Conservation (phyloP, 1,140 invertebrate species). For the Drosophila mauritiana region DNA sequence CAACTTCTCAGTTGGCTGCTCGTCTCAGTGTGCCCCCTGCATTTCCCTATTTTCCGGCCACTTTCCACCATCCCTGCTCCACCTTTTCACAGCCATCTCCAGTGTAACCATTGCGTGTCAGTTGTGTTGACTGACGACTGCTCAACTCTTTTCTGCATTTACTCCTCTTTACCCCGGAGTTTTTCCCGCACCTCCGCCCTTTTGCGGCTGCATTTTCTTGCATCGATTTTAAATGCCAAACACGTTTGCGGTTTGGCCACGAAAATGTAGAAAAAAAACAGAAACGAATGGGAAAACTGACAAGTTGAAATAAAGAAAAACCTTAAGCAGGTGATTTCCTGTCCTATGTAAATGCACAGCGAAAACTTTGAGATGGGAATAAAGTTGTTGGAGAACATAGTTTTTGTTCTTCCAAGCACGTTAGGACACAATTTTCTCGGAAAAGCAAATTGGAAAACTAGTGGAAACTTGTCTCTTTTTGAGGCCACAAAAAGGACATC, state of each 20-base stretch:
- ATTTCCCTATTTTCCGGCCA: slow-evolving; percentile 26
- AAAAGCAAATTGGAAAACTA: slow-evolving; percentile 24
- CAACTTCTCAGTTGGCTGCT: slow-evolving; percentile 40
- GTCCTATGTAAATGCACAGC: slow-evolving; percentile 27
- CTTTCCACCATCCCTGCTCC: neutral
- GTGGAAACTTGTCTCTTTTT: slow-evolving; percentile 2
- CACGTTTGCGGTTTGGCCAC: slow-evolving; percentile 52
- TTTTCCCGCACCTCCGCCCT: neutral
- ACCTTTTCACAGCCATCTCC: slow-evolving; percentile 7
- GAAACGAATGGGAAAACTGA: slow-evolving; percentile 34
- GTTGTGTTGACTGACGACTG: slow-evolving; percentile 58
- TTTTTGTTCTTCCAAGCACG: slow-evolving; percentile 25
- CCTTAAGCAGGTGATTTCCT: slow-evolving; percentile 53
- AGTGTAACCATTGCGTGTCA: slow-evolving; percentile 54
- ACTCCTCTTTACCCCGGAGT: slow-evolving; percentile 7
- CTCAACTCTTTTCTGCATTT: slow-evolving; percentile 42
- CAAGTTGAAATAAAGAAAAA: slow-evolving; percentile 47
- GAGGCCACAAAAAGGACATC: neutral
- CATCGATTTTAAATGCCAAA: slow-evolving; percentile 58
- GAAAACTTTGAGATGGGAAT: slow-evolving; percentile 16
- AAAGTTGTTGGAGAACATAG: slow-evolving; percentile 3
- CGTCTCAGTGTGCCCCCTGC: slow-evolving; percentile 6
- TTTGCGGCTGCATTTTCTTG: slow-evolving; percentile 30
- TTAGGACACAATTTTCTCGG: slow-evolving; percentile 9
- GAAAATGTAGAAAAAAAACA: slow-evolving; percentile 14